Evolutionary conservation across 2,888 invertebrate species (phyloP).

Genomic region (Mechanitis messenoides): DNA sequence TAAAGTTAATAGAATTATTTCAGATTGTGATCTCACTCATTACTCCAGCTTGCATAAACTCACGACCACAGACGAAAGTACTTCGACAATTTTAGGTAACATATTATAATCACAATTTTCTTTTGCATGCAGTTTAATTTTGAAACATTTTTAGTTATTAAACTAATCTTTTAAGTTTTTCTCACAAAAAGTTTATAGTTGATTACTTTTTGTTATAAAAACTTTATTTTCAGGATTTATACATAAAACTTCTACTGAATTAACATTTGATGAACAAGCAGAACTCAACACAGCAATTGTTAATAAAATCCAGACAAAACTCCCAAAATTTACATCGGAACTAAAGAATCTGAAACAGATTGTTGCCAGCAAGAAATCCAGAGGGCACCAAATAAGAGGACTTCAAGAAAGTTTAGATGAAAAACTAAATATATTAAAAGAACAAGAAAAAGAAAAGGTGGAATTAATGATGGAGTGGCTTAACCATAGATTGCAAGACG

Average conservation of each 20-base stretch:
- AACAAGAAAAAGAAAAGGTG: conserved; percentile 63
- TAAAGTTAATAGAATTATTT: conserved; percentile 61
- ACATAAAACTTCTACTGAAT: conserved; percentile 51
- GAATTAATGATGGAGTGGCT: conserved; percentile 70
- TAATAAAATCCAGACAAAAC: conserved; percentile 53
- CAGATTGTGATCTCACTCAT: conserved; percentile 60
- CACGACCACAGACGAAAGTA: conserved; percentile 60
- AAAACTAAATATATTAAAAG: conserved; percentile 52
- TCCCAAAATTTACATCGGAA: conserved; percentile 51
- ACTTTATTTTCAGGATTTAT: conserved; percentile 51
- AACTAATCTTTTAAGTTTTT: background rate
- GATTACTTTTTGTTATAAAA: background rate
- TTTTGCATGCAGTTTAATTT: background rate
- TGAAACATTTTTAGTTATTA: background rate
- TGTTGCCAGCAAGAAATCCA: conserved; percentile 35
- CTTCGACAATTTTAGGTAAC: conserved; percentile 60
- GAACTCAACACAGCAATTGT: conserved; percentile 63
- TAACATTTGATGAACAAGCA: conserved; percentile 63
- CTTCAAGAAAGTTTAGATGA: conserved; percentile 55
- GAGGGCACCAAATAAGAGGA: conserved; percentile 46
- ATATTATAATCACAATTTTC: background rate
- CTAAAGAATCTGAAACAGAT: conserved; percentile 47
- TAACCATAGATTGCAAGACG: conserved; percentile 53
- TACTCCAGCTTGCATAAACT: conserved; percentile 63
- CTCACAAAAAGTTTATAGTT: background rate